phyloP scores from a whole-genome alignment of 1,140 invertebrate species.

The Drosophila persimilis region DNA sequence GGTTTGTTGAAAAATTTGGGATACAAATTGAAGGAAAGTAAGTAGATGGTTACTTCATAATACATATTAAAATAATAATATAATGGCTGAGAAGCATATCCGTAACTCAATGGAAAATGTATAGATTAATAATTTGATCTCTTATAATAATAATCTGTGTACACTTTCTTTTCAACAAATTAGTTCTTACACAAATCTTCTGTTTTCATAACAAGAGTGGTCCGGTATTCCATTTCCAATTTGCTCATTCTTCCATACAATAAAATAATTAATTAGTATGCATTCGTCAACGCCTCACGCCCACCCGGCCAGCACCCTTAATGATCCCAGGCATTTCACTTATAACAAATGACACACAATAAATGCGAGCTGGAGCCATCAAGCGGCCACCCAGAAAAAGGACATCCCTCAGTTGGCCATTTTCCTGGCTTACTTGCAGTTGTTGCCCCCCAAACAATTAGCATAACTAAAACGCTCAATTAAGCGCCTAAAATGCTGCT shows the following conservation, averaged over 20 bases:
- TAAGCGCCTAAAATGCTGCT: conserved; percentile 67
- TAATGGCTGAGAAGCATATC: too few species aligned
- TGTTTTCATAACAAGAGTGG: conserved; percentile 4
- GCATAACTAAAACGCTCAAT: conserved; percentile 81
- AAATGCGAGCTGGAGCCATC: conserved; percentile 43
- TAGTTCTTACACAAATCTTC: conserved; percentile 1
- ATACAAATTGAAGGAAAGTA: neutral
- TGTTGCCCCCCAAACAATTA: conserved; percentile 59
- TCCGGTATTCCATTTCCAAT: neutral
- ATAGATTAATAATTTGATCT: too few species aligned
- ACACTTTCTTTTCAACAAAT: neutral
- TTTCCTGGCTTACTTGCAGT: conserved; percentile 18
- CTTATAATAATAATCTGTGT: neutral
- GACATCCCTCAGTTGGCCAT: conserved; percentile 33
- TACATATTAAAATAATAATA: too few species aligned
- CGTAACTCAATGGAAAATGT: too few species aligned
- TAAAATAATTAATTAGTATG: conserved; percentile 59
- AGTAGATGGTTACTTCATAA: neutral
- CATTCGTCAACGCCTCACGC: conserved; percentile 47
- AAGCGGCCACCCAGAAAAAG: neutral
- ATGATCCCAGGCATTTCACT: conserved; percentile 28
- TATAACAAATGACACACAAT: conserved; percentile 67
- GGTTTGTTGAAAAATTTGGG: too few species aligned
- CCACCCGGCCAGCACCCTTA: conserved; percentile 14
- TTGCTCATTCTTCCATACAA: conserved; percentile 12